Evolutionary conservation across 2,113 vertebrate species (phyloP), one percentile per base, ranked within the genome.

Genomic region (Oxygymnocypris stewartii): DNA sequence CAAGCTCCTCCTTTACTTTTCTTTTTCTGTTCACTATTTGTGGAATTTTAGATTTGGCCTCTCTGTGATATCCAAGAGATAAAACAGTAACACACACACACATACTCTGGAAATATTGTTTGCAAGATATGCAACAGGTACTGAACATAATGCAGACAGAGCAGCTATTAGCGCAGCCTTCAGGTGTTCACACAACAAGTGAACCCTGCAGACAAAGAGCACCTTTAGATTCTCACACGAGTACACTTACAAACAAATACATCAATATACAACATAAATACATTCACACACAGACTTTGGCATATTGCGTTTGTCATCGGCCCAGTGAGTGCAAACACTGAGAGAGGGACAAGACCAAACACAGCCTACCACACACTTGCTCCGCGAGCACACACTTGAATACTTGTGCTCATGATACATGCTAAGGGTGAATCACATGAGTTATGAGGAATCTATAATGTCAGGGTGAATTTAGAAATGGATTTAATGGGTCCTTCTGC

Each of bases 351-450:
- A 84, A 84, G 82, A 84, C 82, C 28, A 54, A 84, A 84, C 65
- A 71, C 69, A 59, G 31, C 35, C 51, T 79, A 8, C 14, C 73
- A 44, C 51, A 85, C 57, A 84, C 16, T 42, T 10, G n/a, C 28
- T 25, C 6, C 42, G 20, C 9, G 35, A 74, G 18, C 4, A 61
- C 47, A 84, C 71, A 28, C 28, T 71, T 73, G 65, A 28, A 67
- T 20, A 49, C 42, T 0, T 11, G 42, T 67, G 61, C 57, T 3
- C 8, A 47, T 40, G 40, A 23, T 49, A 77, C n/a, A 88, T 84
- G 84, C 75, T 80, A 86, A 71, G 14, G 57, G 16, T 84, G 42
- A 84, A 83, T 81, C 51, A 40, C 13, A 23, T 84, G 75, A 89
- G 44, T 85, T 86, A 81, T 84, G 59, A 59, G 71, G 6, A 23